Percentiles rank a stretch among this genome's conserved stretches.
phyloP scores from a whole-genome alignment of 2,797 vertebrate species.

The Acrocephalus scirpaceus region DNA sequence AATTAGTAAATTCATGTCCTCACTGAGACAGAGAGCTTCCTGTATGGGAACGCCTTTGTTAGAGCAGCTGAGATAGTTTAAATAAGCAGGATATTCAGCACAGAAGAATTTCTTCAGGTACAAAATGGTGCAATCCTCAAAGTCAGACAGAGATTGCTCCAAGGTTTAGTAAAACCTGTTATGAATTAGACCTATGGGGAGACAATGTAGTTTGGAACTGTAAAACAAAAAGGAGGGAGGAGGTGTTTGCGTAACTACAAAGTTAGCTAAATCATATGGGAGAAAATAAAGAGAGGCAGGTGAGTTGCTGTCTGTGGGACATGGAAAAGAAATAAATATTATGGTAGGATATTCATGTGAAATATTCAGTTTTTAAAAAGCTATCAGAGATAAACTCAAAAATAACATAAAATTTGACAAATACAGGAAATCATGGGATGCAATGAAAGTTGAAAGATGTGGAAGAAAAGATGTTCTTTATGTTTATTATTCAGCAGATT shows the following conservation, averaged over 20 bases:
- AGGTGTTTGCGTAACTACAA: neutral
- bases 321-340: neutral
- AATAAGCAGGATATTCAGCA: neutral
- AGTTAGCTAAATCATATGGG: neutral
- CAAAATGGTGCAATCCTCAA: neutral
- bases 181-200: neutral
- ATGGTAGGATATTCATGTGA: neutral
- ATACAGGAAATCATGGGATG: neutral
- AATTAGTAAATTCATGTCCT: neutral
- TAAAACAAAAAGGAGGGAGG: neutral
- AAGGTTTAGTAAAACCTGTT: neutral
- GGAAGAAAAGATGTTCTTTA: neutral
- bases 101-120: neutral
- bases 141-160: neutral
- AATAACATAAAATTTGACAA: neutral
- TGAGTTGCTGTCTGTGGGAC: neutral
- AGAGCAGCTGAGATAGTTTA: neutral
- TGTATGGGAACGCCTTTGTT: neutral
- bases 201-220: neutral
- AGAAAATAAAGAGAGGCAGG: neutral
- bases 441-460: neutral
- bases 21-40: neutral
- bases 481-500: neutral
- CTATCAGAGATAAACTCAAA: neutral
- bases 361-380: neutral